Base-by-base conservation (phyloP, 2,113 vertebrate species). In the Holacanthus passer region DNA sequence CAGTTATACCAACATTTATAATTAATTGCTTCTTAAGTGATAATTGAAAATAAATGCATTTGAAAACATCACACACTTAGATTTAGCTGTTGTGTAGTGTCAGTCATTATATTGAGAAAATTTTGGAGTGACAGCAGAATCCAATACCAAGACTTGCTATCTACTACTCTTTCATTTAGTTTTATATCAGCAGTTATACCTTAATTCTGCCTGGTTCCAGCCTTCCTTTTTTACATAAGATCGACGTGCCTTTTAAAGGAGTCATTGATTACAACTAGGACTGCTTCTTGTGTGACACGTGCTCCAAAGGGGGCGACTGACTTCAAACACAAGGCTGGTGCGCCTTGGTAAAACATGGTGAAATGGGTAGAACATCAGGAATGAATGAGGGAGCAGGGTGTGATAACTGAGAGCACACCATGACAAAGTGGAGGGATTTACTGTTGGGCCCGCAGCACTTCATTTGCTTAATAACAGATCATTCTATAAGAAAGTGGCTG, bases 231-330 rank as follows among this genome's bases (percentile, higher is more conserved):
- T 96, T 45, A 96, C 95, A 95, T 94, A 94, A 96, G 95, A 98
- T 97, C 96, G 96, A 96, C 96, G 97, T 91, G 91, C 94, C 96
- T 96, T 97, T 97, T 96, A 97, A 37, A 96, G 96, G 95, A 97
- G 94, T 94, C 96, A 97, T 95, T 97, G 97, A 97, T 97, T 97
- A 96, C 96, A 96, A 97, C 96, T 96, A 96, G 95, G 95, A 97
- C 95, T 95, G 94, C 93, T 96, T 94, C 95, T 95, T 92, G 92
- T 95, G 95, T 96, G 96, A 82, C 92, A 90, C 92, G 85, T 93
- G 94, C 95, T 96, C 95, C 94, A 94, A 94, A 95, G 94, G 94
- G 94, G 93, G 56, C 58, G 74, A 81, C 63, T 60, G 82, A 77
- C 82, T 88, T 90, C 82, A 87, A 93, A 94, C 69, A 87, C 84